Evolutionary conservation across 2,797 vertebrate species (phyloP).

Genomic region (Smutsia temminckii): DNA sequence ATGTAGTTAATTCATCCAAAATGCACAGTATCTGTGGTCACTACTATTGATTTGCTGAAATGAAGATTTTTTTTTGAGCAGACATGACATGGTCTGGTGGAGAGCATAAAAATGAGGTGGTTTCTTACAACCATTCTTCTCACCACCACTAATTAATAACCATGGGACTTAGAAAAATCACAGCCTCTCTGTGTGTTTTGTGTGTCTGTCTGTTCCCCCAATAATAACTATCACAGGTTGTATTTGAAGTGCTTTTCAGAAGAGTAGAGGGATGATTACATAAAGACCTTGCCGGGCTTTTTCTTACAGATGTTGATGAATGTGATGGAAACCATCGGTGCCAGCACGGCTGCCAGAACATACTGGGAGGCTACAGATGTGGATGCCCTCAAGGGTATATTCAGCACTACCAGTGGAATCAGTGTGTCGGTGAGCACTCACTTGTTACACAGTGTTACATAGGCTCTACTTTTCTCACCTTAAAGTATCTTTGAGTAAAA

Average conservation of each 20-base stretch:
- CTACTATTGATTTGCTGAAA: constrained; percentile 46
- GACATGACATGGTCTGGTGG: not conserved
- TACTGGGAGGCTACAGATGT: constrained; percentile 89
- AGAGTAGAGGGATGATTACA: not conserved
- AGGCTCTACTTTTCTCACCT: not conserved
- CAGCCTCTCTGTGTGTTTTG: not conserved
- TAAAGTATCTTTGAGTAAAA: not conserved
- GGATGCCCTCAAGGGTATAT: constrained; percentile 90
- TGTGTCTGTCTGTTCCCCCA: not conserved
- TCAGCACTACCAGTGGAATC: constrained; percentile 93
- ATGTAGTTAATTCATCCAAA: constrained; percentile 47
- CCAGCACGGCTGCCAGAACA: constrained; percentile 91
- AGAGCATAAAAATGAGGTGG: not conserved
- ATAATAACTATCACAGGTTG: not conserved
- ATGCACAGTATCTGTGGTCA: constrained; percentile 38
- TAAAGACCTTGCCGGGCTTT: not conserved
- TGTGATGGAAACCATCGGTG: constrained; percentile 89
- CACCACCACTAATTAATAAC: not conserved
- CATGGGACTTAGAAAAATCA: not conserved
- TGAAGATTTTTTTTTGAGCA: constrained; percentile 8
- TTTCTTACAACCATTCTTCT: constrained; percentile 7
- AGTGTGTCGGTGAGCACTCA: constrained; percentile 89
- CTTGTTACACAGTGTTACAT: accelerated
- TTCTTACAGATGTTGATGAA: constrained; percentile 88
- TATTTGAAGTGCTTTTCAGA: not conserved